Conservation (phyloP, 2,113 vertebrate genomes). For the Podarcis cretensis region DNA sequence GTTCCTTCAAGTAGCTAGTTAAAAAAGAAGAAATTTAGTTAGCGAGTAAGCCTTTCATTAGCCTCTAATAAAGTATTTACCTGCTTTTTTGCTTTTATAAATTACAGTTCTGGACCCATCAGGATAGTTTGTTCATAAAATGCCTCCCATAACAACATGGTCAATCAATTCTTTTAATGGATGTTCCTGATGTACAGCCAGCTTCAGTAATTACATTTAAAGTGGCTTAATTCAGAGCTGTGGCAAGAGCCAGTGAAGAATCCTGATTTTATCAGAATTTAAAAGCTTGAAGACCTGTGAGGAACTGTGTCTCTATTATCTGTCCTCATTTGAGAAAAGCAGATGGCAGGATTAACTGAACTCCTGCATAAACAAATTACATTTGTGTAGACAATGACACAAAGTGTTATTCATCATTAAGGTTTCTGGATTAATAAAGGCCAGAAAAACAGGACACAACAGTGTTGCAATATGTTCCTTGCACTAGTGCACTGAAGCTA, state of each 20-base stretch:
- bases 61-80: conserved; percentile 84
- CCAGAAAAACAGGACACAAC: conserved; percentile 82
- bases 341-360: conserved; percentile 88
- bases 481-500: conserved; percentile 38
- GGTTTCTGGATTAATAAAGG: conserved; percentile 85
- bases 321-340: conserved; percentile 84
- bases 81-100: conserved; percentile 82
- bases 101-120: conserved; percentile 83
- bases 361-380: conserved; percentile 89
- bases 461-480: conserved; percentile 66
- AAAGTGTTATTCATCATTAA: conserved; percentile 86
- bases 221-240: conserved; percentile 93
- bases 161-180: conserved; percentile 97
- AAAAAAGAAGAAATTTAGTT: conserved; percentile 76
- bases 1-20: conserved; percentile 91
- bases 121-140: conserved; percentile 89
- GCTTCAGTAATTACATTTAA: conserved; percentile 93
- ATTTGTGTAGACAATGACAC: conserved; percentile 88
- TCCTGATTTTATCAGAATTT: conserved; percentile 96
- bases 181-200: conserved; percentile 92
- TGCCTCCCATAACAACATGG: conserved; percentile 84
- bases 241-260: conserved; percentile 92
- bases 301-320: conserved; percentile 88
- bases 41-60: conserved; percentile 81
- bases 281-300: conserved; percentile 89